Conservation (phyloP, 2,113 vertebrate genomes). For the Plectropomus leopardus region DNA sequence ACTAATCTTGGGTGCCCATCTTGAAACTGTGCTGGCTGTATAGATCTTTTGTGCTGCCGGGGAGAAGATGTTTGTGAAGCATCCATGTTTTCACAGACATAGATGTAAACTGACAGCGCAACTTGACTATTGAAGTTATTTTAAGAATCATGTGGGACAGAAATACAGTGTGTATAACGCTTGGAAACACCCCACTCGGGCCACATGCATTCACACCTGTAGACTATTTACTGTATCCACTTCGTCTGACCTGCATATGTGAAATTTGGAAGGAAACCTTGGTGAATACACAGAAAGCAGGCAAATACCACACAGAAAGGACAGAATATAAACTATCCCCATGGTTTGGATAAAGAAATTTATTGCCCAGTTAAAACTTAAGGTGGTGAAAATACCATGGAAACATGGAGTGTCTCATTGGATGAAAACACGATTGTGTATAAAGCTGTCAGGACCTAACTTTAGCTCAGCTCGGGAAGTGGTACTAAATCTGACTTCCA, state of each 20-base stretch:
- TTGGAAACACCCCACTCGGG: not conserved
- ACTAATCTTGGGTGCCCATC: too few species aligned
- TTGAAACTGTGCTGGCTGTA: too few species aligned
- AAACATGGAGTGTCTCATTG: constrained; percentile 14
- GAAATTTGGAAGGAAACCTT: not conserved
- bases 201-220: not conserved
- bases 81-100: too few species aligned
- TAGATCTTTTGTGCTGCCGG: too few species aligned
- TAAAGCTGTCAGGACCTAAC: constrained; percentile 50
- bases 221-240: not conserved
- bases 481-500: constrained; percentile 58
- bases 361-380: too few species aligned
- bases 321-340: not conserved
- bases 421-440: constrained; percentile 19
- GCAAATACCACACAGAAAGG: not conserved
- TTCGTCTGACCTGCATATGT: not conserved
- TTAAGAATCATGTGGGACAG: not conserved
- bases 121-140: not conserved
- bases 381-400: constrained; percentile 5
- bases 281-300: not conserved
- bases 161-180: not conserved
- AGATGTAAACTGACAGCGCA: too few species aligned
- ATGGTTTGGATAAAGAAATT: not conserved
- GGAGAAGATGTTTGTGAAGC: too few species aligned
- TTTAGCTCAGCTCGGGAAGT: constrained; percentile 51